Percentiles rank a stretch among this genome's conserved stretches.
phyloP scores from a whole-genome alignment of 2,797 vertebrate species.

The Coluber constrictor region DNA sequence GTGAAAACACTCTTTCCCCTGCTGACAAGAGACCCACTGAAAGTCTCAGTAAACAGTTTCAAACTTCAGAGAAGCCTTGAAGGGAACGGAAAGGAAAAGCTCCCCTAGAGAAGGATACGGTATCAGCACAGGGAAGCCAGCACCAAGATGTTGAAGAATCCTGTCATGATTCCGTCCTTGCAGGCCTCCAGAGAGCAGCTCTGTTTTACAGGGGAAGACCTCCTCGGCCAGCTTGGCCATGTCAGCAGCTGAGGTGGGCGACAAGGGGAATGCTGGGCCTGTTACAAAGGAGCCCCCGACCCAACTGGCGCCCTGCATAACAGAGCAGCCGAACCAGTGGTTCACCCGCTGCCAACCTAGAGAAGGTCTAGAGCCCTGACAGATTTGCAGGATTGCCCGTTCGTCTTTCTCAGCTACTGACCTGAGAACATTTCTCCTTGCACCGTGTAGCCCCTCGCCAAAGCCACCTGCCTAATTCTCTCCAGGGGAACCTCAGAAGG shows the following conservation, averaged over 20 bases:
- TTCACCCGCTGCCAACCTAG: background rate
- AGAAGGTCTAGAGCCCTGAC: background rate
- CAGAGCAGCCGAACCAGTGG: background rate
- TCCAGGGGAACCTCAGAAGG: slow-evolving; percentile 66
- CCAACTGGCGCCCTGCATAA: background rate
- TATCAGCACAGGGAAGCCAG: slow-evolving; percentile 79
- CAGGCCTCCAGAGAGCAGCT: slow-evolving; percentile 79
- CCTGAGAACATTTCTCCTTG: slow-evolving; percentile 95
- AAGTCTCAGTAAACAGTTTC: background rate
- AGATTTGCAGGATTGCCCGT: rapidly evolving
- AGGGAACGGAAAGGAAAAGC: background rate
- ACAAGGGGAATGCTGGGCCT: background rate
- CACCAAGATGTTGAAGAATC: slow-evolving; percentile 76
- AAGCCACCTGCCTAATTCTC: slow-evolving; percentile 71
- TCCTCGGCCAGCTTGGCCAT: slow-evolving; percentile 84
- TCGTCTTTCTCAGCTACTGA: slow-evolving; percentile 43
- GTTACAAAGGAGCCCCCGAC: background rate
- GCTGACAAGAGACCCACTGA: background rate
- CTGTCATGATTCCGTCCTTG: slow-evolving; percentile 67
- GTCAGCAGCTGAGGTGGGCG: slow-evolving; percentile 69
- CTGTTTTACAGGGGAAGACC: slow-evolving; percentile 72
- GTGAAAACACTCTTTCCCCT: background rate
- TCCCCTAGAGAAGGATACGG: slow-evolving; percentile 79
- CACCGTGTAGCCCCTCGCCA: slow-evolving; percentile 76
- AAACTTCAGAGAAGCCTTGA: background rate